Conservation (phyloP, 2,797 vertebrate genomes). For the Tangara arthus region DNA sequence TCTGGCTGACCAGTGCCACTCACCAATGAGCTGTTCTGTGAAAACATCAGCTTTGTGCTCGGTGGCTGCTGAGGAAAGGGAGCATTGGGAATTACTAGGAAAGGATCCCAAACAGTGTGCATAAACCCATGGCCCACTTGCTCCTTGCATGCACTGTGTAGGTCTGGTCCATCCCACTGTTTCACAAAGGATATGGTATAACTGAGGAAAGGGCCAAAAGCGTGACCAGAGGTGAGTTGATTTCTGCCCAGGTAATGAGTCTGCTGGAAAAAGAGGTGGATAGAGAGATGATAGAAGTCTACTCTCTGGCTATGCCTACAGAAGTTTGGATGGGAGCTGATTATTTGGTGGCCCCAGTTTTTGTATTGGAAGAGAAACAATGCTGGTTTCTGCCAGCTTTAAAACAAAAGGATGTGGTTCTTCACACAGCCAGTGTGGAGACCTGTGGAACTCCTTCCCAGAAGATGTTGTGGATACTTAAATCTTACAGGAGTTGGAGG, state of each 20-base stretch:
- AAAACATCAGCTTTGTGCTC: not conserved
- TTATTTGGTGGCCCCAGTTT: not conserved
- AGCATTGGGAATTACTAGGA: not conserved
- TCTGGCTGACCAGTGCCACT: not conserved
- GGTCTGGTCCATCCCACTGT: not conserved
- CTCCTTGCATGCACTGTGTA: not conserved
- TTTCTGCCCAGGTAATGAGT: not conserved
- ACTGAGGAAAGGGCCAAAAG: not conserved
- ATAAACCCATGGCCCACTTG: not conserved
- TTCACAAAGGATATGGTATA: not conserved
- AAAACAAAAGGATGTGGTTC: not conserved
- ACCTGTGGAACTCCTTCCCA: not conserved
- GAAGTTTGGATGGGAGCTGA: not conserved
- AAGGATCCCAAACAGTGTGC: not conserved
- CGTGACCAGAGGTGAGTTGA: not conserved
- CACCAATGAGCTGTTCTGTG: not conserved
- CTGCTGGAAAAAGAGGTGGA: not conserved
- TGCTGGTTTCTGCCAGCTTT: not conserved
- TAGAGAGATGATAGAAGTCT: not conserved
- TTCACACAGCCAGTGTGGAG: not conserved
- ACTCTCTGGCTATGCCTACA: rapidly evolving
- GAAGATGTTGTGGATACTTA: not conserved
- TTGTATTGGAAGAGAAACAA: not conserved
- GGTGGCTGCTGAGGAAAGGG: not conserved
- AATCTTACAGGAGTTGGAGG: not conserved